Conservation (phyloP, 1,140 invertebrate genomes). For the Scaptomyza graminum region DNA sequence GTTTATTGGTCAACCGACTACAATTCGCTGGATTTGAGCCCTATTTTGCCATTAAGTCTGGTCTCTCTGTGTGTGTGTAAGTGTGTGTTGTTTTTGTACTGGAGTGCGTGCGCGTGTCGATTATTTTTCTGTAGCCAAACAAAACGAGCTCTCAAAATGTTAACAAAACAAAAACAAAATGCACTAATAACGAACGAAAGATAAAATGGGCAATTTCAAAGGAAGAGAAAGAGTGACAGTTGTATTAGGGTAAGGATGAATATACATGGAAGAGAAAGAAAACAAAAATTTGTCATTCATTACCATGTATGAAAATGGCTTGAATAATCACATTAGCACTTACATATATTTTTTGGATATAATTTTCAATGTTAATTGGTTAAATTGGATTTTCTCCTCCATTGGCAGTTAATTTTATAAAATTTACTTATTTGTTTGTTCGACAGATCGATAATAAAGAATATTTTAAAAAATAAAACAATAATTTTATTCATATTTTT, state of each 20-base stretch:
- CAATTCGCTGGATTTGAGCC: slow-evolving; percentile 35
- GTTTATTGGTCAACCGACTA: slow-evolving; percentile 20
- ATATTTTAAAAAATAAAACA: too few relatives aligned
- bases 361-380: too few relatives aligned
- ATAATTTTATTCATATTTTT: too few relatives aligned
- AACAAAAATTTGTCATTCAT: too few relatives aligned
- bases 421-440: too few relatives aligned
- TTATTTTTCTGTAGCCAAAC: slow-evolving; percentile 20
- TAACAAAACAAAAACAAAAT: slow-evolving; percentile 54
- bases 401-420: too few relatives aligned
- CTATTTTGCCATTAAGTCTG: slow-evolving; percentile 13
- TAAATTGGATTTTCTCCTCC: too few relatives aligned
- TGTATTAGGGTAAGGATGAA: background rate
- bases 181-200: slow-evolving; percentile 27
- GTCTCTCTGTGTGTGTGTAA: background rate
- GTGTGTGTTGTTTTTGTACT: slow-evolving; percentile 2
- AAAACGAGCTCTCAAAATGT: slow-evolving; percentile 34
- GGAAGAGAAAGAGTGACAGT: background rate
- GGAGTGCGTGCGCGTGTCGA: slow-evolving; percentile 17
- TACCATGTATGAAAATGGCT: too few relatives aligned
- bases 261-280: too few relatives aligned
- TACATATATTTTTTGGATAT: too few relatives aligned
- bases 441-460: too few relatives aligned
- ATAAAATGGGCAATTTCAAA: background rate
- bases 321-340: too few relatives aligned